Conservation (phyloP, 2,797 vertebrate genomes). For the Poecilia velifera region DNA sequence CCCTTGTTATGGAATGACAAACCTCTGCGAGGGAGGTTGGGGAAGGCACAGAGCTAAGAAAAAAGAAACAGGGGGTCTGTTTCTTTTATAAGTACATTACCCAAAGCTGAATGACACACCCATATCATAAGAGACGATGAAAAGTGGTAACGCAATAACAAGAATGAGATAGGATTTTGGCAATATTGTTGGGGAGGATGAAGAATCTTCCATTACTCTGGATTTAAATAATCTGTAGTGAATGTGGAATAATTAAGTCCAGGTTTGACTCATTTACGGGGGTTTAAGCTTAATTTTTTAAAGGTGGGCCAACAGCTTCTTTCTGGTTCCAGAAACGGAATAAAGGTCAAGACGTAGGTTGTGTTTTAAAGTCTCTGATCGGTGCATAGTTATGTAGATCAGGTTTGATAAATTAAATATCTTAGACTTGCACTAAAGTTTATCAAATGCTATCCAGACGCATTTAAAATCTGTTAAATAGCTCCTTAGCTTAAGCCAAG, state of each 20-base stretch:
- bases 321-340: background rate
- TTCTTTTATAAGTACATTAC: too few species aligned
- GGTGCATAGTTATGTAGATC: background rate
- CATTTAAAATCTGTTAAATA: background rate
- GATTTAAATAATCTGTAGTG: background rate
- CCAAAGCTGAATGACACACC: background rate
- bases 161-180: background rate
- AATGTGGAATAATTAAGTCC: background rate
- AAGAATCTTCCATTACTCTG: background rate
- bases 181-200: background rate
- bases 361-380: background rate
- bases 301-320: background rate
- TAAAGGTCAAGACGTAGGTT: background rate
- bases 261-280: background rate
- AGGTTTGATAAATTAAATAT: background rate
- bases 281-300: background rate
- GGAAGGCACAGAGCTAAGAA: constrained; percentile 1
- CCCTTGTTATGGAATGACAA: constrained; percentile 74
- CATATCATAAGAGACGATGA: background rate
- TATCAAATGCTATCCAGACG: background rate
- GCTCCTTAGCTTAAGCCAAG: background rate
- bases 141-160: background rate
- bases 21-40: constrained; percentile 39
- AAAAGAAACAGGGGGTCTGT: background rate
- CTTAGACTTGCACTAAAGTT: background rate